Evolutionary conservation across 2,113 vertebrate genomes (phyloP), one percentile per base, ranked within the genome.

Genomic region (Barnardius zonarius): DNA sequence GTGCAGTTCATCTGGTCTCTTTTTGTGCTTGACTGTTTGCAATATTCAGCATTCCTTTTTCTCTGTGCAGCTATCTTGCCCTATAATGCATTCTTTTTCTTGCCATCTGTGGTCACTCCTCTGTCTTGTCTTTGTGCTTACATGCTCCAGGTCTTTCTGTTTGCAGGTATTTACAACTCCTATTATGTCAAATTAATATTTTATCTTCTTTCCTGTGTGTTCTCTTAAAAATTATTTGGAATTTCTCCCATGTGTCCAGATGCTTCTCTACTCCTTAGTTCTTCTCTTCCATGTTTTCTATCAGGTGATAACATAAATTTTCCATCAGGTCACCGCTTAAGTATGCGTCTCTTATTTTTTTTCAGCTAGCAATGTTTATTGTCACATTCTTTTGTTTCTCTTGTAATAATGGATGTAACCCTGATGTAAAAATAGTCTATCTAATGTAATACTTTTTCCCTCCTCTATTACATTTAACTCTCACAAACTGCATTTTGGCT

Each of bases 371-470:
- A 43, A 49, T 4, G 1, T 67, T 74, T 73, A 37, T 49, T 46
- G 20, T 46, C 22, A 23, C 12, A 10, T 46, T 75, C 19, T 64
- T 80, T 69, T 64, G 28, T 80, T 30, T 69, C 2, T 63, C 31
- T 12, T 74, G 3, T 59, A 35, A 46, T 80, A 63, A 5, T 37
- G n/a, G 31, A 31, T 39, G 11, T 37, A 87, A 73, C 17, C 7
- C 28, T 15, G 20, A 44, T 22, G n/a, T 9, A 67, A 87, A 87
- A 79, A 31, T 20, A 6, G 33, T 51, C 20, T 8, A 9, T 73
- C 39, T 0, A 1, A 35, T 28, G 2, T 28, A 6, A 17, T 23
- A 2, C 3, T 37, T 41, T 54, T 25, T 46, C 18, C 4, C 17
- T n/a, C 6, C 18, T 63, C 17, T 73, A 8, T 33, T 72, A 43